Evolutionary conservation across 1,140 invertebrate species (phyloP).

Genomic region (Drosophila gunungcola): DNA sequence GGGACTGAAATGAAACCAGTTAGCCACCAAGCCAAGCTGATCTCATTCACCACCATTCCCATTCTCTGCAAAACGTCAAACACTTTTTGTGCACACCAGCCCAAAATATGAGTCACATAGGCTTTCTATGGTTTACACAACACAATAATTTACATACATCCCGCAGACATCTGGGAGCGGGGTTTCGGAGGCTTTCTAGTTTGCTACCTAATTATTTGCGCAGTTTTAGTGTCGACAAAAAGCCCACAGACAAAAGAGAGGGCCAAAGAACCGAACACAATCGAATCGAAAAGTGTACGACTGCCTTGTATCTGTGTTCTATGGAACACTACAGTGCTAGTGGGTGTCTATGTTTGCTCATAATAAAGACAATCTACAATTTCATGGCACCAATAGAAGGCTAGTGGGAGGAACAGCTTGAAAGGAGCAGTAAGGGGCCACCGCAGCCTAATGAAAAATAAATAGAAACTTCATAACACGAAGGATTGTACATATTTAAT

Average conservation of each 20-base stretch:
- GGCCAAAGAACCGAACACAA: conserved; percentile 41
- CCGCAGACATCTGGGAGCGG: conserved; percentile 43
- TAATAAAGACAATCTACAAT: conserved; percentile 45
- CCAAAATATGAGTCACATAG: conserved; percentile 51
- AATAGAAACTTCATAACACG: no score
- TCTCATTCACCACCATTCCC: conserved; percentile 46
- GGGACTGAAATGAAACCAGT: conserved; percentile 36
- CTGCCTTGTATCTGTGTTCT: conserved; percentile 15
- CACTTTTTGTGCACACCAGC: conserved; percentile 18
- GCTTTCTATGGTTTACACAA: conserved; percentile 40
- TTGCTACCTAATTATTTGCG: conserved; percentile 77
- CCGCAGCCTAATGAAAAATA: no score
- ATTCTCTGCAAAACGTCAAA: conserved; percentile 24
- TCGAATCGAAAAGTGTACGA: conserved; percentile 43
- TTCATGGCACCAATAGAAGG: conserved; percentile 41
- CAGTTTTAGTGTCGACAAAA: conserved; percentile 64
- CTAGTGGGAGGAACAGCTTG: background rate
- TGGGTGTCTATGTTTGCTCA: conserved; percentile 36
- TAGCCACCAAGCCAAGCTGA: conserved; percentile 30
- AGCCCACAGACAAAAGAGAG: conserved; percentile 10
- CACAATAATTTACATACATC: conserved; percentile 62
- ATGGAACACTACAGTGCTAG: conserved; percentile 6
- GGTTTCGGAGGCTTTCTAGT: conserved; percentile 24
- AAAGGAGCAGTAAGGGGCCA: background rate
- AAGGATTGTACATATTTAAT: no score